Evolutionary conservation across 1,140 invertebrate genomes (phyloP).

Genomic region (Lasioglossum albipes): DNA sequence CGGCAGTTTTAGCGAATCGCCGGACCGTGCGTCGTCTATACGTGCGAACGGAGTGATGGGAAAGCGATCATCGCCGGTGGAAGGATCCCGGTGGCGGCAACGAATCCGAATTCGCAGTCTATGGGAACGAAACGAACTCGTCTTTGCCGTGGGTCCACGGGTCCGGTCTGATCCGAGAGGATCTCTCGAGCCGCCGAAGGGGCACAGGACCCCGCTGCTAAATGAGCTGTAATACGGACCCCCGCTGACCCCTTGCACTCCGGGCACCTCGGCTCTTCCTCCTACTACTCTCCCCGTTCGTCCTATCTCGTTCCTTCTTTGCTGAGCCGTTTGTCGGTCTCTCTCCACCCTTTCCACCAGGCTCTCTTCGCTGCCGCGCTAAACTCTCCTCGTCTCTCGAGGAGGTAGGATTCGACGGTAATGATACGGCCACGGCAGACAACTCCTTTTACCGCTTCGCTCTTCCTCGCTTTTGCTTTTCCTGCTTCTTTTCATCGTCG

Average conservation of each 20-base stretch:
- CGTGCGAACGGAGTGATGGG: neutral
- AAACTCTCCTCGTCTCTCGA: constrained; percentile 43
- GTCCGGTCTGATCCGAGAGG: constrained; percentile 62
- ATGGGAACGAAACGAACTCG: constrained; percentile 66
- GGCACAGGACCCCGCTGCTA: constrained; percentile 78
- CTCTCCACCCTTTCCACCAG: neutral
- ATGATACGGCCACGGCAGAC: constrained; percentile 58
- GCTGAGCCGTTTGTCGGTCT: neutral
- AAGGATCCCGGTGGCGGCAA: constrained; percentile 44
- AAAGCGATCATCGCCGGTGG: neutral
- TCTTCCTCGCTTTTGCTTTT: constrained; percentile 37
- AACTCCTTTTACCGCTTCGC: constrained; percentile 53
- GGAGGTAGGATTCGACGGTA: constrained; percentile 47
- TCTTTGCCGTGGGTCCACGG: constrained; percentile 72
- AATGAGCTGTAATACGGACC: constrained; percentile 80
- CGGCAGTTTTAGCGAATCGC: no score
- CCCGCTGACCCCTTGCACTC: constrained; percentile 71
- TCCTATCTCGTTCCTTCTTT: constrained; percentile 19
- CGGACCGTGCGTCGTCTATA: no score
- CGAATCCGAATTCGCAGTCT: constrained; percentile 27
- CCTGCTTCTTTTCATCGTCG: constrained; percentile 34
- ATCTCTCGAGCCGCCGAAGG: constrained; percentile 69
- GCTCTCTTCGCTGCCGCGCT: constrained; percentile 24
- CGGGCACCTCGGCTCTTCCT: constrained; percentile 11
- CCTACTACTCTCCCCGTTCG: constrained; percentile 23